Percentiles rank a stretch among this genome's conserved stretches.
phyloP scores from a whole-genome alignment of 2,113 vertebrate genomes.

The Sus scrofa region DNA sequence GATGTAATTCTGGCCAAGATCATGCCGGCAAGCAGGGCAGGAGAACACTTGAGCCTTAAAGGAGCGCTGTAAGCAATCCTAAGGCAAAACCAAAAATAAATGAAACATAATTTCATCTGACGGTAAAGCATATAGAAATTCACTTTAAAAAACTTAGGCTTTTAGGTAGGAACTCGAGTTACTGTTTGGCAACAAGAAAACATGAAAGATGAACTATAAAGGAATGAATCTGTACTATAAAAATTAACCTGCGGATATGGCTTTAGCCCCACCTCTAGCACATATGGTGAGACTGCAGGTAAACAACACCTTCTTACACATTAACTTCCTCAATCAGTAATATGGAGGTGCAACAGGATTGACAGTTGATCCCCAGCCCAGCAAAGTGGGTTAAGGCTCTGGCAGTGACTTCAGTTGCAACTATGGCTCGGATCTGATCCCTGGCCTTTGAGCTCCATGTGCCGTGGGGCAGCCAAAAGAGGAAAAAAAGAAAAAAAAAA shows the following conservation, averaged over 20 bases:
- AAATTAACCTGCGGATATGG: background rate
- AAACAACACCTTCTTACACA: background rate
- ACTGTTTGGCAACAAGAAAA: background rate
- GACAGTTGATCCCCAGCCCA: too few species aligned
- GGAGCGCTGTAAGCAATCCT: constrained; percentile 98
- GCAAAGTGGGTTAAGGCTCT: too few species aligned
- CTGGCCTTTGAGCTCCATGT: too few species aligned
- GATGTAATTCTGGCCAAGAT: constrained; percentile 96
- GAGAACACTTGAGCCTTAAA: constrained; percentile 98
- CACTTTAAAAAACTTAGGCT: background rate
- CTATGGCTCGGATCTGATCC: too few species aligned
- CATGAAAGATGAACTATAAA: background rate
- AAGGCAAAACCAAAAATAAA: constrained; percentile 28
- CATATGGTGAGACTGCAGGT: background rate
- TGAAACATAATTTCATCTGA: background rate
- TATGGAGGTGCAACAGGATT: too few species aligned
- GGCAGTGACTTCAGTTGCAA: too few species aligned
- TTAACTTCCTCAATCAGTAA: background rate
- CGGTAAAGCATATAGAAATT: background rate
- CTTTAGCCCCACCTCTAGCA: background rate
- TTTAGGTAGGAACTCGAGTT: constrained; percentile 30
- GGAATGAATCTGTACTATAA: background rate
- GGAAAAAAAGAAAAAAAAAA: too few species aligned
- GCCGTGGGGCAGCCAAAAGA: too few species aligned
- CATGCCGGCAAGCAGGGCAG: constrained; percentile 97